Conservation (phyloP, 2,888 invertebrate genomes). For the Meganola albula region DNA sequence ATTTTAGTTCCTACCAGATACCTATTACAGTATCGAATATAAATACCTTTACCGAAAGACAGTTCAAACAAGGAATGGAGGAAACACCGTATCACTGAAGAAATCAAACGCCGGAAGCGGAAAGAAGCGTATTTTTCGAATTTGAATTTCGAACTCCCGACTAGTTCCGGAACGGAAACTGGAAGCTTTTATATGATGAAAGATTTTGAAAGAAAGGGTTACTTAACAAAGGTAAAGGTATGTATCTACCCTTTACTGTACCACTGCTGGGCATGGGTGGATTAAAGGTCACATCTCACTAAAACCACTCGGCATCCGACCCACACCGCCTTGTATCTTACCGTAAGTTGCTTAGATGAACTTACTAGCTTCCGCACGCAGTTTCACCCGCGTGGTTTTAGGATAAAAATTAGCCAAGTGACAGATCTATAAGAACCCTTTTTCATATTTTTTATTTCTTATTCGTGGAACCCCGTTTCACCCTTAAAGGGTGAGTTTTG, state of each 20-base stretch:
- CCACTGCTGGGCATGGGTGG: no score
- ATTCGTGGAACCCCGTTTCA: no score
- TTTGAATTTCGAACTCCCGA: slow-evolving; percentile 74
- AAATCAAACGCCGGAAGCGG: slow-evolving; percentile 77
- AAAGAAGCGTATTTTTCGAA: slow-evolving; percentile 76
- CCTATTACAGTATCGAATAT: slow-evolving; percentile 17
- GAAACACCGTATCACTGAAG: slow-evolving; percentile 71
- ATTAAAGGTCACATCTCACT: background rate
- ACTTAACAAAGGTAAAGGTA: no score
- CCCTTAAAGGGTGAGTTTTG: no score
- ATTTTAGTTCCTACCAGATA: no score
- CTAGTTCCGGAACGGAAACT: slow-evolving; percentile 68
- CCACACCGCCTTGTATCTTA: background rate
- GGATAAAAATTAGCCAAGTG: no score
- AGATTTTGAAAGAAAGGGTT: slow-evolving; percentile 48
- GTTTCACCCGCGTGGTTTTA: no score
- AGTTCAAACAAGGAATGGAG: slow-evolving; percentile 51
- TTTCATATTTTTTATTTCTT: no score
- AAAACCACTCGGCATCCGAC: background rate
- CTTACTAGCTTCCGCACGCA: no score
- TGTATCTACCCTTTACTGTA: no score
- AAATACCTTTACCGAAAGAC: slow-evolving; percentile 28
- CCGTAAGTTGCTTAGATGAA: background rate
- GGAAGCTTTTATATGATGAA: slow-evolving; percentile 58
- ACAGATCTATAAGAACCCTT: no score